Base-by-base conservation (phyloP, 1,140 invertebrate genomes). In the Berghia stephanieae region DNA sequence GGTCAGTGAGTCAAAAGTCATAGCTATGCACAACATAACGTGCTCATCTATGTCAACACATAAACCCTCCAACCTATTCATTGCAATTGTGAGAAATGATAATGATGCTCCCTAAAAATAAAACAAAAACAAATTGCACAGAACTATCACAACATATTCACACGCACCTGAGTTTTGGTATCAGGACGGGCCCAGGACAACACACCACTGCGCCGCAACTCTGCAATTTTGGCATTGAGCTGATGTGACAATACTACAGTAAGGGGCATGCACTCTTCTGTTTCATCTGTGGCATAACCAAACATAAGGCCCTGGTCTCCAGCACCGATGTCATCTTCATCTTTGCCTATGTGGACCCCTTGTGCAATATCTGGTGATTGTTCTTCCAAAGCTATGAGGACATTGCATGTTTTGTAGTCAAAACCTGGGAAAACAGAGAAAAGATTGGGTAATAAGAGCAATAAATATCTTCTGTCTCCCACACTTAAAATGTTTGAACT, bases 331-430 rank as follows among this genome's bases (percentile, higher is more conserved):
- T 99, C 96, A 85, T 99, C 98, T 80, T 97, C 96, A 86, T 93
- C 92, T 87, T 96, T 94, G 91, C 97, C 92, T 81, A 93, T 92
- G 91, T 99, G 98, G 43, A 99, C 98, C 86, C 98, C 98, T 86
- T 94, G 93, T 73, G 98, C 98, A 90, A 99, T 76, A 66, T 99
- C 94, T 79, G 95, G 94, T 83, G 95, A 96, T 92, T 99, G 98
- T 90, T 99, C 93, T 91, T 99, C 97, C 88, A 99, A 92, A 79
- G 97, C 96, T 90, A 99, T 94, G 90, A 99, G 93, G 86, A 99
- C 95, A 92, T 99, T 99, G 91, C 97, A 95, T 83, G 97, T 99
- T 90, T 94, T 95, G 93, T 95, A 97, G 93, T 99, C 98, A 92
- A 99, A 99, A 91, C 98, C 97, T 90, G 77, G 31, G 78, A 82